Evolutionary conservation across 2,113 vertebrate genomes (phyloP).

Genomic region (Dasyornis broadbenti): DNA sequence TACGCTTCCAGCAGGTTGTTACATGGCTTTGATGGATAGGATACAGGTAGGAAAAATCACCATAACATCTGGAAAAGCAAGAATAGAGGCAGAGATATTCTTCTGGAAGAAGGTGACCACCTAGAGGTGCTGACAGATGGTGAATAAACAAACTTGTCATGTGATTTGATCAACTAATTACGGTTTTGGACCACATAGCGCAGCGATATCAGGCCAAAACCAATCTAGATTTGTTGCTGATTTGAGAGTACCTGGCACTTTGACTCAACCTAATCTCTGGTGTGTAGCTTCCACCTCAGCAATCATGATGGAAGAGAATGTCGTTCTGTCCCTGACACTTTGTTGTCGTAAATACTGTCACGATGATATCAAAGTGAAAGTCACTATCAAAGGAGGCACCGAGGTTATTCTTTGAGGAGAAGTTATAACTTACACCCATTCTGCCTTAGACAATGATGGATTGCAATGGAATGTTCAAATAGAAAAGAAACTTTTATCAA

Average conservation of each 20-base stretch:
- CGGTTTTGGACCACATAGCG: background rate
- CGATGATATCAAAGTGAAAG: background rate
- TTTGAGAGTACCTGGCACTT: background rate
- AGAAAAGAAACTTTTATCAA: background rate
- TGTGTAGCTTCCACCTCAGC: background rate
- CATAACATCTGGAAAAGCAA: slow-evolving; percentile 7
- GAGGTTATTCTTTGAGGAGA: background rate
- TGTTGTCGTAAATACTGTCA: background rate
- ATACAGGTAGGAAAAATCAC: slow-evolving; percentile 21
- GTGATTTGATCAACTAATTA: slow-evolving; percentile 12
- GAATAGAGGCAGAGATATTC: background rate
- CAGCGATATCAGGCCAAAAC: background rate
- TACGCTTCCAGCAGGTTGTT: slow-evolving; percentile 5
- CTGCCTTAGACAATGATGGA: background rate
- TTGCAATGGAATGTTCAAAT: background rate
- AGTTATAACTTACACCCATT: background rate
- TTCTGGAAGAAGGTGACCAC: slow-evolving; percentile 20
- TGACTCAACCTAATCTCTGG: background rate
- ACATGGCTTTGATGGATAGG: slow-evolving; percentile 51
- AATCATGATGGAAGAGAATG: background rate
- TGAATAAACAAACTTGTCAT: slow-evolving; percentile 18
- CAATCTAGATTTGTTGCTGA: background rate
- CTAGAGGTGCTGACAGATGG: slow-evolving; percentile 36
- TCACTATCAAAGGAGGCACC: rapidly evolving
- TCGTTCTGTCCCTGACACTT: background rate